phyloP scores from a whole-genome alignment of 2,113 vertebrate species.

The Lepidothrix coronata region DNA sequence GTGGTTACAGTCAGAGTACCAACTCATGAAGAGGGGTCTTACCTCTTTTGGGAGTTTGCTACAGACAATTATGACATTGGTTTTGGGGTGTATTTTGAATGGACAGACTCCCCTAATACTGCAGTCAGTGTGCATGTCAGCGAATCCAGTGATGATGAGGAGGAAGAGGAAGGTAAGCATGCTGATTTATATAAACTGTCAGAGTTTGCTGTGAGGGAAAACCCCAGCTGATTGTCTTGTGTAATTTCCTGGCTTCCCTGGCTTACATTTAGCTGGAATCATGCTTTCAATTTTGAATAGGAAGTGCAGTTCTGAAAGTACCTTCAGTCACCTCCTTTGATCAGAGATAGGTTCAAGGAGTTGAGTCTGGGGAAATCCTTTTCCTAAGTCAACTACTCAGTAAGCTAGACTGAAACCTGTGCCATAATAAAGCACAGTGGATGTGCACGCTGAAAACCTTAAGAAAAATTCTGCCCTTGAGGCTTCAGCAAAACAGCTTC shows the following conservation, averaged over 20 bases:
- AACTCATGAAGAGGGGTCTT: conserved; percentile 96
- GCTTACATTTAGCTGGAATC: not conserved
- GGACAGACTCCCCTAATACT: conserved; percentile 93
- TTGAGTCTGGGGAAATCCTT: not conserved
- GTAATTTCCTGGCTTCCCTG: not conserved
- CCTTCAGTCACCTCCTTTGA: not conserved
- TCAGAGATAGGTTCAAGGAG: not conserved
- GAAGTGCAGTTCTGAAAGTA: not conserved
- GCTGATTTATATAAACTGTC: not conserved
- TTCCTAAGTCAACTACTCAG: not conserved
- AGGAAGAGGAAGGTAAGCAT: conserved; percentile 91
- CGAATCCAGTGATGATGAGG: conserved; percentile 97
- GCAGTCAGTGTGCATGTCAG: conserved; percentile 97
- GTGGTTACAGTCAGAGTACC: conserved; percentile 97
- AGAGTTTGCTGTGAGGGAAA: not conserved
- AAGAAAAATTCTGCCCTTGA: not conserved
- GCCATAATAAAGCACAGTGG: not conserved
- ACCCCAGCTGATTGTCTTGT: not conserved
- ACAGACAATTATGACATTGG: conserved; percentile 99
- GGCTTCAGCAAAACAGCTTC: not conserved
- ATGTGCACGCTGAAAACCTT: not conserved
- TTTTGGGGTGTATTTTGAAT: conserved; percentile 99
- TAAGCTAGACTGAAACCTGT: not conserved
- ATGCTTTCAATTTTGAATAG: not conserved
- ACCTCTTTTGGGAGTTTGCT: conserved; percentile 99